A percentile compares a stretch with the other conserved stretches of the same genome.
Conservation (phyloP, 2,113 vertebrate species). For the Hiodon alosoides region DNA sequence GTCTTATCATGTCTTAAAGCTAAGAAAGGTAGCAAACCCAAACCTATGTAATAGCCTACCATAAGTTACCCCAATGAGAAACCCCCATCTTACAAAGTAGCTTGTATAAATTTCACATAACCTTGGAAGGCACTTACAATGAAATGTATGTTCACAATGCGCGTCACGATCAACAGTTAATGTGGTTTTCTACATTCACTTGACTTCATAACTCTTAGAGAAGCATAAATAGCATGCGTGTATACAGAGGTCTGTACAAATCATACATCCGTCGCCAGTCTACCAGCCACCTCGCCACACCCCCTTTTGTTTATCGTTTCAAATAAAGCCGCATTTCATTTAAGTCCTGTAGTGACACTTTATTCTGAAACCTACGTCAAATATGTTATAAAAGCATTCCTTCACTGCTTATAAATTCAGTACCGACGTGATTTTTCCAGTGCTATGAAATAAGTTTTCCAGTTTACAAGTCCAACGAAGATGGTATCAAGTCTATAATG, state of each 20-base stretch:
- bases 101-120: constrained; percentile 17
- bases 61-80: constrained; percentile 12
- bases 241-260: constrained; percentile 20
- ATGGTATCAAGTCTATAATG: constrained; percentile 3
- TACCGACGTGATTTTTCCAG: constrained; percentile 10
- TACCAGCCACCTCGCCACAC: constrained; percentile 5
- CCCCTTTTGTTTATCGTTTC: background rate
- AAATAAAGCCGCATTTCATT: constrained; percentile 4
- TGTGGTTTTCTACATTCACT: constrained; percentile 26
- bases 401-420: constrained; percentile 3
- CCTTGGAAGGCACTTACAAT: constrained; percentile 22
- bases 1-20: constrained; percentile 5
- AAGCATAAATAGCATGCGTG: constrained; percentile 21
- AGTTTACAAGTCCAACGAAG: constrained; percentile 9
- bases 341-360: constrained; percentile 10
- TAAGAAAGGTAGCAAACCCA: constrained; percentile 13
- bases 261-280: constrained; percentile 1
- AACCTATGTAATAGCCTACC: background rate
- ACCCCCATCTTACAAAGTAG: constrained; percentile 16
- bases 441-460: constrained; percentile 24
- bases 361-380: constrained; percentile 6
- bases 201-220: constrained; percentile 17
- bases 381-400: constrained; percentile 2
- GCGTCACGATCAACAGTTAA: constrained; percentile 14
- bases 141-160: constrained; percentile 24